Percentiles rank a stretch among this genome's conserved stretches.
Conservation (phyloP, 2,113 vertebrate genomes). For the Pangasianodon gigas region DNA sequence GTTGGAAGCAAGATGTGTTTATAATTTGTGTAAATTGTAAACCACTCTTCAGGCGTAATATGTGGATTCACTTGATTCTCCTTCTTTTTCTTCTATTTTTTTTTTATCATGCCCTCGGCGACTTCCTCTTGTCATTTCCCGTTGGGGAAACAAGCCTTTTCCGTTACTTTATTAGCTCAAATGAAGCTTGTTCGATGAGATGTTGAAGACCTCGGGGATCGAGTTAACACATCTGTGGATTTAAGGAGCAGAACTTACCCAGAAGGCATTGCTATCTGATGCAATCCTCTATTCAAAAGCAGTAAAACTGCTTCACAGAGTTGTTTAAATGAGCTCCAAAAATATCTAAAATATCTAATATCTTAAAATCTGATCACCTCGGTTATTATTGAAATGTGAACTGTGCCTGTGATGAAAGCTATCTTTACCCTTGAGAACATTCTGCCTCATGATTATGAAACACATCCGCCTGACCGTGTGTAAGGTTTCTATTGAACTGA, state of each 20-base stretch:
- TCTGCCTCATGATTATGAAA: neutral
- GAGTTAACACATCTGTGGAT: neutral
- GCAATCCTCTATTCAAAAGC: conserved; percentile 13
- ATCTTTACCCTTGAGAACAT: neutral
- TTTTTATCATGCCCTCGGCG: neutral
- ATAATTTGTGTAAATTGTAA: neutral
- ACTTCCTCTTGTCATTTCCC: neutral
- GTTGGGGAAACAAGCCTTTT: conserved; percentile 3
- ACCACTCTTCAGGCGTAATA: neutral
- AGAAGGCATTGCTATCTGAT: conserved; percentile 24
- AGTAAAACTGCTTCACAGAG: neutral
- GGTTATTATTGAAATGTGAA: neutral
- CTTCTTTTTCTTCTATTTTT: neutral
- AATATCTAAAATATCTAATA: conserved; percentile 4
- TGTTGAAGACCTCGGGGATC: conserved; percentile 4
- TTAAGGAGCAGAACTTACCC: conserved; percentile 18
- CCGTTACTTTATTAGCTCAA: conserved; percentile 18
- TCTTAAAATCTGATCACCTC: neutral
- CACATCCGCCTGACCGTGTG: neutral
- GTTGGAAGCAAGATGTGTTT: neutral
- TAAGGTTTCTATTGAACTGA: neutral
- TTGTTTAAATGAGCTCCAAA: neutral
- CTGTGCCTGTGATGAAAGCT: neutral
- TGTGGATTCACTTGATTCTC: neutral
- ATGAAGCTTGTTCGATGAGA: conserved; percentile 23